Base-by-base conservation (phyloP, 1,140 invertebrate genomes). In the Megalopta genalis region DNA sequence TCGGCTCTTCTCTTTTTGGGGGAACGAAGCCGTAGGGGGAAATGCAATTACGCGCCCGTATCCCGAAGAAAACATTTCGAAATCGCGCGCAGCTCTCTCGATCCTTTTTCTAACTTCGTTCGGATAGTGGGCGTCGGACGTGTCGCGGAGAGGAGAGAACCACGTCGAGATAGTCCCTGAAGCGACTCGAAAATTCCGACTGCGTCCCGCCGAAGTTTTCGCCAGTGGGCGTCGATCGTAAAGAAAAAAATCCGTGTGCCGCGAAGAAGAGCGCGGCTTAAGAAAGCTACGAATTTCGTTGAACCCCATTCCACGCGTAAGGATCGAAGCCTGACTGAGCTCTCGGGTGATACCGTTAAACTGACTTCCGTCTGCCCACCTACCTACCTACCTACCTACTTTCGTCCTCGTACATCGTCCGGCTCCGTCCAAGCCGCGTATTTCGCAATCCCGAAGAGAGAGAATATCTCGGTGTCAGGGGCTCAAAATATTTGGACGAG, bases 371-470 rank as follows among this genome's bases (percentile, higher is more conserved):
- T 87, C 88, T 90, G 85, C 84, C 88, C 87, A 90, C 89, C 90
- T 89, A 90, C 84, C 89, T 90, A 90, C 89, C 88, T 91, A 89
- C 89, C 89, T 90, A 90, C 88, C 89, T 90, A 90, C 90, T 91
- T 91, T 91, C 88, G 86, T 88, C 87, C 87, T 88, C 84, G 78
- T 84, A 83, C 71, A 86, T 86, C 84, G 84, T 72, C 81, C 80
- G 63, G 42, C 75, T 72, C 46, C 62, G 76, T 79, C 59, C 76
- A 21, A 66, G 76, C 67, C 42, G 69, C 54, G 68, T 37, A 68
- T 82, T 80, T 80, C 70, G 77, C 77, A 74, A 82, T 69, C 32
- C 59, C 66, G 57, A 72, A 60, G 42, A 68, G 76, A 80, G 49
- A 78, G 57, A 70, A 81, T 64, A 81, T 77, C 65, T 80, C 73